A percentile compares a stretch with the other conserved stretches of the same genome.
Conservation (phyloP, 2,113 vertebrate species). For the Platichthys flesus region DNA sequence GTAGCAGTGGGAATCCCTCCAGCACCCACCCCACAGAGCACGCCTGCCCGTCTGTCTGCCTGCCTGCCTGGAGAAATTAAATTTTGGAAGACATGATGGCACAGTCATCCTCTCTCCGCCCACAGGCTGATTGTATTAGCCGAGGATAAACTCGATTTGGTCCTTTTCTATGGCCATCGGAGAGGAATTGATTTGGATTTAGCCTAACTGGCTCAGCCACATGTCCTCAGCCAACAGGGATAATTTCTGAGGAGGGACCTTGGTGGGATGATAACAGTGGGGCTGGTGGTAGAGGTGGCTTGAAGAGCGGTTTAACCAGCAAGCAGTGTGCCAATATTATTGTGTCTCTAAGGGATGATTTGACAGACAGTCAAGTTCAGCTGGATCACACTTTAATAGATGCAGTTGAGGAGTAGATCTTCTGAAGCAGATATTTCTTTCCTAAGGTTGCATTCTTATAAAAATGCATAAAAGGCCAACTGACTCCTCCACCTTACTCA, state of each 20-base stretch:
- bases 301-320: constrained; percentile 27
- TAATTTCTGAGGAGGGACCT: constrained; percentile 46
- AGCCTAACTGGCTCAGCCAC: constrained; percentile 72
- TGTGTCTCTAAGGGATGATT: constrained; percentile 16
- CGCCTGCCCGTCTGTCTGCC: constrained; percentile 49
- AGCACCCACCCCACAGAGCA: constrained; percentile 64
- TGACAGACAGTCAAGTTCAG: constrained; percentile 28
- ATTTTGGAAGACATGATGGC: constrained; percentile 81
- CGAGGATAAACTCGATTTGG: constrained; percentile 73
- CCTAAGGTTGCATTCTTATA: constrained; percentile 11
- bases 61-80: constrained; percentile 69
- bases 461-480: not conserved
- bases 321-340: constrained; percentile 18
- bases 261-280: constrained; percentile 26
- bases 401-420: not conserved
- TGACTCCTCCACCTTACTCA: not conserved
- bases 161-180: constrained; percentile 68
- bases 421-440: constrained; percentile 3
- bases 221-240: constrained; percentile 59
- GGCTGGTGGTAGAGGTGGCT: constrained; percentile 10
- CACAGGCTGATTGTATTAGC: constrained; percentile 77
- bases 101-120: constrained; percentile 77
- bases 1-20: constrained; percentile 73
- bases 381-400: constrained; percentile 24
- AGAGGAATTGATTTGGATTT: constrained; percentile 78